Conservation (phyloP, 2,113 vertebrate genomes). For the Pseudorectes ferrugineus region DNA sequence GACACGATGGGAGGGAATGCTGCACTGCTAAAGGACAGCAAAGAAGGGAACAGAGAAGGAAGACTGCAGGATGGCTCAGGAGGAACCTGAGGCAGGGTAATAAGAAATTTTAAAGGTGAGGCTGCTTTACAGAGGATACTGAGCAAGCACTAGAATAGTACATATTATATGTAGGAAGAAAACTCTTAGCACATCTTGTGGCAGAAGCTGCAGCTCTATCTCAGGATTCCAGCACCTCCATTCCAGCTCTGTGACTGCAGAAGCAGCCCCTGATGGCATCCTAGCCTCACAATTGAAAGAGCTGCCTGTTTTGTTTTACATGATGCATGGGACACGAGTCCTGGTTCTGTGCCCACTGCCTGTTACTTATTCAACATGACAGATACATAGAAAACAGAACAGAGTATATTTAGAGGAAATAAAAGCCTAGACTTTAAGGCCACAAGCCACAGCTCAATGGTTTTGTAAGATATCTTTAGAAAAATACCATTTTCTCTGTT, state of each 20-base stretch:
- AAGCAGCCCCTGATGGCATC: background rate
- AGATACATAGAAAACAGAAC: background rate
- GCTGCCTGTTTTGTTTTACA: constrained; percentile 2
- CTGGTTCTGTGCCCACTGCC: background rate
- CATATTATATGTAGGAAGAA: background rate
- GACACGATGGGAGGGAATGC: background rate
- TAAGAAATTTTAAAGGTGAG: background rate
- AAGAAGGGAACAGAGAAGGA: background rate
- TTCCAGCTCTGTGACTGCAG: background rate
- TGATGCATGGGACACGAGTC: background rate
- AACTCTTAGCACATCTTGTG: background rate
- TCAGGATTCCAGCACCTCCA: background rate
- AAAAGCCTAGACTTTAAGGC: constrained; percentile 1
- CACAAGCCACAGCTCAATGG: constrained; percentile 3
- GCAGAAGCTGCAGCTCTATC: background rate
- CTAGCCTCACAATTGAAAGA: background rate
- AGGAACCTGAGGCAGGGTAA: background rate
- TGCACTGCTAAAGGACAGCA: background rate
- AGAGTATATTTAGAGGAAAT: constrained; percentile 39
- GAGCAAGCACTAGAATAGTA: background rate
- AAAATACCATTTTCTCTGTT: background rate
- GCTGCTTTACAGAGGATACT: background rate
- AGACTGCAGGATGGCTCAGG: background rate
- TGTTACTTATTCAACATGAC: constrained; percentile 20
- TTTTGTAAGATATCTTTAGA: background rate